Evolutionary conservation across 1,140 invertebrate genomes (phyloP).

Genomic region (Pararge aegeria): DNA sequence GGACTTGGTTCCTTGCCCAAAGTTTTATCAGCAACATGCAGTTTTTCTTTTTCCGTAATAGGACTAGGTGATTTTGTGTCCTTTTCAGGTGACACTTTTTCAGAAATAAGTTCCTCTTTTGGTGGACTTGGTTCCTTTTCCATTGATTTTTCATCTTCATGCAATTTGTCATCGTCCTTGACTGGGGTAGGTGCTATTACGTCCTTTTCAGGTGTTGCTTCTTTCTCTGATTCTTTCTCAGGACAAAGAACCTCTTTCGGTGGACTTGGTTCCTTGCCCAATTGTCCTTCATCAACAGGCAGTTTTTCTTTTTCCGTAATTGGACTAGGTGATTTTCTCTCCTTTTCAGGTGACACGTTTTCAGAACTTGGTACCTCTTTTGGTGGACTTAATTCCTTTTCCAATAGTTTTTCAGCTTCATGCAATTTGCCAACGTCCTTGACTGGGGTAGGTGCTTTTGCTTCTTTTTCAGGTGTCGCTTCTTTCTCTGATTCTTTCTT

Average conservation of each 20-base stretch:
- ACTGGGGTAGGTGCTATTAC: neutral
- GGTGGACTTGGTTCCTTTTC: neutral
- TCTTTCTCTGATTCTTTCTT: slow-evolving; percentile 17
- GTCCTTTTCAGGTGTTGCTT: neutral
- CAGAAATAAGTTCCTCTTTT: neutral
- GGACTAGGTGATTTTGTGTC: neutral
- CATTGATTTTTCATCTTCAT: neutral
- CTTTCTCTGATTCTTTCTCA: neutral
- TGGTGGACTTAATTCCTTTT: slow-evolving; percentile 16
- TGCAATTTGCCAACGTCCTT: neutral
- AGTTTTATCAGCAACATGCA: neutral
- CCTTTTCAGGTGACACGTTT: neutral
- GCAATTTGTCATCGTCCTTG: neutral
- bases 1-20: neutral
- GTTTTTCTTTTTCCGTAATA: neutral
- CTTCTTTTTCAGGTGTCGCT: slow-evolving; percentile 5
- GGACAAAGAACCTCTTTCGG: neutral
- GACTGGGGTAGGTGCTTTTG: neutral
- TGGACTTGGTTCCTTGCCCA: too few relatives aligned
- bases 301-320: too few relatives aligned
- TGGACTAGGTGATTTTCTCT: neutral
- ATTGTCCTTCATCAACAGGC: too few relatives aligned
- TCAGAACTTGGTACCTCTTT: slow-evolving; percentile 9
- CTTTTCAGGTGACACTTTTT: neutral
- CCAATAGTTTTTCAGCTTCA: neutral